These are phyloP conservation scores for Lasius fuliginosus DNA, from an alignment of 2,888 invertebrate species.

Conservation along the genomic window DNA sequence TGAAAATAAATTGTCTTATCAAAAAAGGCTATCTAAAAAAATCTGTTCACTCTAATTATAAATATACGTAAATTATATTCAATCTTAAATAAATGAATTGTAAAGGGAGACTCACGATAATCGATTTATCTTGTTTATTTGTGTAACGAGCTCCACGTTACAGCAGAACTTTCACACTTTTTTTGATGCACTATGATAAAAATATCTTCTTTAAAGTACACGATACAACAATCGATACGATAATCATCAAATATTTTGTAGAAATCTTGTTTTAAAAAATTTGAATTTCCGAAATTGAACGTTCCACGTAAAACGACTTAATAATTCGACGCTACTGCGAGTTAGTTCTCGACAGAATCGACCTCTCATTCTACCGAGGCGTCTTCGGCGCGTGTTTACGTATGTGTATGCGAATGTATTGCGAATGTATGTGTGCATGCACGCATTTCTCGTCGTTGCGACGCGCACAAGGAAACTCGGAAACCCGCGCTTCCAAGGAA, in stretches of 20 bases:
- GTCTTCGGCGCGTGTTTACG: conserved; percentile 5
- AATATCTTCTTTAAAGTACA: not conserved
- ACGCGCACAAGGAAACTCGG: conserved; percentile 39
- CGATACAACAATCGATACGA: not conserved
- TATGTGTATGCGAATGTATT: not conserved
- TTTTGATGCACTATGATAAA: not conserved
- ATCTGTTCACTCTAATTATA: not conserved
- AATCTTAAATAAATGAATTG: not conserved
- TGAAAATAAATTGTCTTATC: not conserved
- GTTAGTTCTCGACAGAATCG: conserved; percentile 57
- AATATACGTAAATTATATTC: not conserved
- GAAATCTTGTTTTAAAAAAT: not conserved
- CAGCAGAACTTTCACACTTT: not conserved
- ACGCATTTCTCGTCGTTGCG: conserved; percentile 33
- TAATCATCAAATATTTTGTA: not conserved
- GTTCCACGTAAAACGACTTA: conserved; percentile 12
- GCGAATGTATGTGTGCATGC: conserved; percentile 2
- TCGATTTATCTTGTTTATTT: not conserved
- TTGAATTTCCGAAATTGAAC: not conserved
- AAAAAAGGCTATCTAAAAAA: not conserved
- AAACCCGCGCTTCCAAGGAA: conserved; percentile 64
- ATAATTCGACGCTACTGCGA: conserved; percentile 67
- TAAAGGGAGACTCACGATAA: not conserved
- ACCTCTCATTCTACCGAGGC: conserved; percentile 59
- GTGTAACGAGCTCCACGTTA: too few relatives aligned